Base-by-base conservation (phyloP, 2,113 vertebrate genomes). In the Oncorhynchus tshawytscha region DNA sequence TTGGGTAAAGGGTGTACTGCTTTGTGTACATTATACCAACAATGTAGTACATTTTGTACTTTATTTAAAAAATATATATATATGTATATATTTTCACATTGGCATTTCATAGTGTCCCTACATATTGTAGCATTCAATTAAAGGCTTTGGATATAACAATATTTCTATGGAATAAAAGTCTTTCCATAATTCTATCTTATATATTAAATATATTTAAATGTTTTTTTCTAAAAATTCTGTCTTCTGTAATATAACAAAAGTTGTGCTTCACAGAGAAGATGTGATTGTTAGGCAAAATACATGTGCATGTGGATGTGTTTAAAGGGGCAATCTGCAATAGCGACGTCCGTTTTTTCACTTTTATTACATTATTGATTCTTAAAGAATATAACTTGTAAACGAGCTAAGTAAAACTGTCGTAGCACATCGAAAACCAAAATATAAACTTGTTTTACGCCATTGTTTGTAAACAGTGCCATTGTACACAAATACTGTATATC, bases 71-170 rank as follows among this genome's bases (percentile, higher is more conserved):
- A 49, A 25, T 8, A 34, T 15, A 51, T 24, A 15, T 31, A 1
- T 6, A 51, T 51, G 49, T 16, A 15, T 3, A 68, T 7, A 11
- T 48, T 70, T 70, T 70, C 67, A 45, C 39, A 70, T 70, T 22
- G 67, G 67, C 67, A 70, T 45, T 20, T 70, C 11, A 18, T 70
- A 12, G 67, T 24, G 6, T 2, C 16, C 39, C 18, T 70, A 68
- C 31, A 70, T 45, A 15, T 31, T 49, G 67, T 20, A 39, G 67
- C 20, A 49, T 48, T 70, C 34, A 24, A 48, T n/a, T 45, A 70
- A 70, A 70, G 67, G 67, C 67, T n/a, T 70, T 48, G n/a, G 34
- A 45, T 48, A 70, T 70, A 18, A 48, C 9, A 12, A 45, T 48
- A 48, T 70, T 70, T 20, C 4, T 70, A 70, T 22, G 8, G 31